Evolutionary conservation across 2,888 invertebrate genomes (phyloP).

Genomic region (Perizoma affinitatum): DNA sequence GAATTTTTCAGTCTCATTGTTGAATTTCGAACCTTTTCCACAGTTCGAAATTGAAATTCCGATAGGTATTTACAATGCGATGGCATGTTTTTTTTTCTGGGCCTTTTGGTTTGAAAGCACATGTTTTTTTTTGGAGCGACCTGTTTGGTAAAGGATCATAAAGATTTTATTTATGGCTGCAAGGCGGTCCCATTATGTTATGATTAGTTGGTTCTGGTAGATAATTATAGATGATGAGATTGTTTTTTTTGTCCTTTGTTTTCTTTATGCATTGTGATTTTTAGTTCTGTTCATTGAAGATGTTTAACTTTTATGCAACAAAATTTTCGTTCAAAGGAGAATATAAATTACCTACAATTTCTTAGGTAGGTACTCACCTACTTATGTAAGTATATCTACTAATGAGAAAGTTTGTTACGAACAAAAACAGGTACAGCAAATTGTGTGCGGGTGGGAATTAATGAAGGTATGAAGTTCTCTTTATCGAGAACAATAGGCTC

Average conservation of each 20-base stretch:
- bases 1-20: slow-evolving; percentile 71
- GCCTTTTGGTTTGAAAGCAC: slow-evolving; percentile 49
- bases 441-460: too few species aligned
- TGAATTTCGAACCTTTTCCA: slow-evolving; percentile 55
- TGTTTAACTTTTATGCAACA: slow-evolving; percentile 26
- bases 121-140: slow-evolving; percentile 63
- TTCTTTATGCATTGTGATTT: slow-evolving; percentile 35
- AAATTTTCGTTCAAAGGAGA: not conserved
- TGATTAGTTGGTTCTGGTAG: slow-evolving; percentile 64
- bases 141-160: slow-evolving; percentile 60
- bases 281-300: slow-evolving; percentile 42
- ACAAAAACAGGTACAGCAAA: too few species aligned
- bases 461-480: too few species aligned
- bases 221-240: slow-evolving; percentile 72
- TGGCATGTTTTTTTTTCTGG: slow-evolving; percentile 49
- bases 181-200: slow-evolving; percentile 71
- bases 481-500: too few species aligned
- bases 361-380: not conserved
- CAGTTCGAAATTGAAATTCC: slow-evolving; percentile 55
- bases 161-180: slow-evolving; percentile 63
- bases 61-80: slow-evolving; percentile 69
- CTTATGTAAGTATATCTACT: too few species aligned
- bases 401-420: too few species aligned
- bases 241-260: slow-evolving; percentile 51
- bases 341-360: not conserved